A percentile compares a stretch with the other conserved stretches of the same genome.
phyloP scores from a whole-genome alignment of 2,113 vertebrate genomes.

The Anarrhichthys ocellatus region DNA sequence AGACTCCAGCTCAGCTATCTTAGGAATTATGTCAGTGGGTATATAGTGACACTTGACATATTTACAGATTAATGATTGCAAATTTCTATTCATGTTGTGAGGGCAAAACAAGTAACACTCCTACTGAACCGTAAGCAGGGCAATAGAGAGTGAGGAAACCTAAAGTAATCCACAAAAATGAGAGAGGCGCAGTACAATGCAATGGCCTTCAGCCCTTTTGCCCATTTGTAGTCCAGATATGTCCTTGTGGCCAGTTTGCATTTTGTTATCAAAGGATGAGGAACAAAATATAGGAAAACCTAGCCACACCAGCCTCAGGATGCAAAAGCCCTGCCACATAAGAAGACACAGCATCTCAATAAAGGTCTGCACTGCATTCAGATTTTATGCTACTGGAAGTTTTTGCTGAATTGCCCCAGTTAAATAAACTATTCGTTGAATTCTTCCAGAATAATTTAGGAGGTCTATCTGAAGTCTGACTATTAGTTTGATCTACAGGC shows the following conservation, averaged over 20 bases:
- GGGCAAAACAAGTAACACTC: neutral
- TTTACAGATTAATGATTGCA: slow-evolving; percentile 23
- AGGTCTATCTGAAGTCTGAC: neutral
- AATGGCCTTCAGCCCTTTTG: neutral
- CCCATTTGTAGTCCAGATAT: neutral
- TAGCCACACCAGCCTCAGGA: neutral
- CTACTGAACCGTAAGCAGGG: neutral
- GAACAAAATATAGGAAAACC: neutral
- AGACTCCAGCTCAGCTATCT: slow-evolving; percentile 28
- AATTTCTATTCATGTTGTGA: neutral
- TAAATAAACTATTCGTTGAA: neutral
- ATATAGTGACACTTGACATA: slow-evolving; percentile 19
- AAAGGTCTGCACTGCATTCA: neutral
- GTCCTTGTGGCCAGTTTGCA: neutral
- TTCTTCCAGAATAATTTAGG: neutral
- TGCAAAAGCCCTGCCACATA: neutral
- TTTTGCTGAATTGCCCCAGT: neutral
- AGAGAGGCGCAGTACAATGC: neutral
- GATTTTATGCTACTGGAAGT: neutral
- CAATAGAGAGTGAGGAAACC: neutral
- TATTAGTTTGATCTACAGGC: neutral
- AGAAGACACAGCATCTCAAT: neutral
- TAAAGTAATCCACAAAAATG: neutral
- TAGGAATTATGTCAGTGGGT: slow-evolving; percentile 25
- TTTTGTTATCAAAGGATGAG: neutral